phyloP scores from a whole-genome alignment of 2,113 vertebrate genomes.

The Theristicus caerulescens region DNA sequence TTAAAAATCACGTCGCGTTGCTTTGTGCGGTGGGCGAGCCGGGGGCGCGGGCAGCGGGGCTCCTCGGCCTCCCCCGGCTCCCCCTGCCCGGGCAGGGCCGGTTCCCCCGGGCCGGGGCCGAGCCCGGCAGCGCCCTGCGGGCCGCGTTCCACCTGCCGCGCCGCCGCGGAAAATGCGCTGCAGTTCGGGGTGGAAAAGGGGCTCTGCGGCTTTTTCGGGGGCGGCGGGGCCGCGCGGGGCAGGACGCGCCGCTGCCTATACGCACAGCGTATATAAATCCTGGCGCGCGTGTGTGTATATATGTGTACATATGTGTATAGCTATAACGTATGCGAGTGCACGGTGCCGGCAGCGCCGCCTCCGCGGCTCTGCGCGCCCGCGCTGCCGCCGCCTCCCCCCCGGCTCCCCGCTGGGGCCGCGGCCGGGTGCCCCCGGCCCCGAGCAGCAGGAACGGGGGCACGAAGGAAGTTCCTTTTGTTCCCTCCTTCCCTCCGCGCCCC shows the following conservation, averaged over 20 bases:
- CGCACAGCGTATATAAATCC: neutral
- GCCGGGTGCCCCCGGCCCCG: neutral
- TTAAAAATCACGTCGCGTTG: constrained; percentile 14
- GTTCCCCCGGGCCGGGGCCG: no score
- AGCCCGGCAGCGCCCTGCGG: no score
- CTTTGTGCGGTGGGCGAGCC: constrained; percentile 17
- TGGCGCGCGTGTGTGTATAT: no score
- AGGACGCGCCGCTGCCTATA: neutral
- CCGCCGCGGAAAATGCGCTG: no score
- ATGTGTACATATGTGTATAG: no score
- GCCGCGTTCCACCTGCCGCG: no score
- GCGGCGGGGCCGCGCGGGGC: neutral
- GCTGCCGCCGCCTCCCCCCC: neutral
- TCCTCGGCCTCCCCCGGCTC: neutral
- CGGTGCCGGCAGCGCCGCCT: no score
- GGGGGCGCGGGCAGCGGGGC: neutral
- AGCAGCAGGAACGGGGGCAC: neutral
- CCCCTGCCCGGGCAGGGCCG: no score
- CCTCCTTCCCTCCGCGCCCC: neutral
- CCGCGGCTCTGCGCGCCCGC: neutral
- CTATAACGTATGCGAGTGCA: no score
- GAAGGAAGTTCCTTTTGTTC: constrained; percentile 36
- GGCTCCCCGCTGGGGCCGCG: neutral
- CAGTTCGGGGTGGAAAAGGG: neutral
- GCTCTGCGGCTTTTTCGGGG: no score